Conservation (phyloP, 2,797 vertebrate species). For the Myripristis jacobus region DNA sequence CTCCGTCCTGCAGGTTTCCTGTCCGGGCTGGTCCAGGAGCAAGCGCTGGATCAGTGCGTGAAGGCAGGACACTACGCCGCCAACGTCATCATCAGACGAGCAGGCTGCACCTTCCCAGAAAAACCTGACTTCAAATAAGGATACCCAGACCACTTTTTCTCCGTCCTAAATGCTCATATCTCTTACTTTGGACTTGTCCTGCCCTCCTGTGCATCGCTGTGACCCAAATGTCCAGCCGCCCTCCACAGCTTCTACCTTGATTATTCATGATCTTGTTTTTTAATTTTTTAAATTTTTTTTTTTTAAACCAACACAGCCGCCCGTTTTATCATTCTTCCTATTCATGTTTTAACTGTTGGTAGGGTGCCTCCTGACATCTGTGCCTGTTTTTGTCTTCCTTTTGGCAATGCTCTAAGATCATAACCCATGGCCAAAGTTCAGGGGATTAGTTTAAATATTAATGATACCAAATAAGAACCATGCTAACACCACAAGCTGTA, state of each 20-base stretch:
- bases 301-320: background rate
- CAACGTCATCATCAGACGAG: conserved; percentile 90
- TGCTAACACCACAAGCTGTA: background rate
- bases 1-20: conserved; percentile 88
- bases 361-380: background rate
- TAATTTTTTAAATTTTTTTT: background rate
- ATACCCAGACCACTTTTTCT: background rate
- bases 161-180: conserved; percentile 28
- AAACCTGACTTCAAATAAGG: conserved; percentile 94
- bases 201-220: background rate
- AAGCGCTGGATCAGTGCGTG: conserved; percentile 89
- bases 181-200: background rate
- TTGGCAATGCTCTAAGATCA: conserved; percentile 43
- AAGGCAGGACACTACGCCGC: conserved; percentile 95
- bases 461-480: conserved; percentile 13
- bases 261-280: fast-evolving
- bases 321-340: background rate
- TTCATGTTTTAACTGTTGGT: background rate
- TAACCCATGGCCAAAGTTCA: conserved; percentile 16
- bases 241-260: conserved; percentile 34
- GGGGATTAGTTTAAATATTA: background rate
- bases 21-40: conserved; percentile 92
- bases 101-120: conserved; percentile 96
- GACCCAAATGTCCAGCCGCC: conserved; percentile 10
- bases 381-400: conserved; percentile 42